A percentile compares a stretch with the other conserved stretches of the same genome.
phyloP scores from a whole-genome alignment of 2,797 vertebrate species.

The Typhlichthys subterraneus region DNA sequence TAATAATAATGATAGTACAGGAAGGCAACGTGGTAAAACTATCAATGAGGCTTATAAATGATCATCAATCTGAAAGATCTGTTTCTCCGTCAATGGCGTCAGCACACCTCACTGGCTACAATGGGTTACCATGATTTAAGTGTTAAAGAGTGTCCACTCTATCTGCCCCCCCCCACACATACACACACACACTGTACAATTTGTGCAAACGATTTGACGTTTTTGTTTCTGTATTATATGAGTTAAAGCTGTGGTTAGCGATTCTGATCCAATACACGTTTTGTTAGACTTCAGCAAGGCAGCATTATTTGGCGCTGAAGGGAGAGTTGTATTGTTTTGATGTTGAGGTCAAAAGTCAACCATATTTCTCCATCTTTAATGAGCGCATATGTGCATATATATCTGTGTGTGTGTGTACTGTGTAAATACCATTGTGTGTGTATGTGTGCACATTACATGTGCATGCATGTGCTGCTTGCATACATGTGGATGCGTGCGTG shows the following conservation, averaged over 20 bases:
- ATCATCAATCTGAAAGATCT: constrained; percentile 10
- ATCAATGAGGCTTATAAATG: constrained; percentile 23
- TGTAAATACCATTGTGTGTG: neutral
- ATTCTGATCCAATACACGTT: no score
- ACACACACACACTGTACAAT: no score
- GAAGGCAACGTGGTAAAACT: constrained; percentile 27
- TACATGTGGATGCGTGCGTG: neutral
- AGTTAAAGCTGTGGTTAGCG: no score
- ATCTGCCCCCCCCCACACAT: no score
- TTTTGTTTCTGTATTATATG: no score
- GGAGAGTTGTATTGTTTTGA: no score
- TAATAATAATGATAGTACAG: constrained; percentile 27
- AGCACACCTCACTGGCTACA: constrained; percentile 18
- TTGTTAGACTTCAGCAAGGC: no score
- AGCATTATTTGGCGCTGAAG: no score
- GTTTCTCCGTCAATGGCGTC: constrained; percentile 19
- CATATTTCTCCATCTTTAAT: no score
- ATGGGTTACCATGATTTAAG: constrained; percentile 23
- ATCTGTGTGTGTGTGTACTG: neutral
- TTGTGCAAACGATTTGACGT: no score
- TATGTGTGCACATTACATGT: neutral
- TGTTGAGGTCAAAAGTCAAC: no score
- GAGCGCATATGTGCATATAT: neutral
- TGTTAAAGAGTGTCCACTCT: no score
- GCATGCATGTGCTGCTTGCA: neutral